These are phyloP conservation scores for Leptodirus hochenwartii DNA, from an alignment of 2,888 invertebrate species.

Conservation along the genomic window DNA sequence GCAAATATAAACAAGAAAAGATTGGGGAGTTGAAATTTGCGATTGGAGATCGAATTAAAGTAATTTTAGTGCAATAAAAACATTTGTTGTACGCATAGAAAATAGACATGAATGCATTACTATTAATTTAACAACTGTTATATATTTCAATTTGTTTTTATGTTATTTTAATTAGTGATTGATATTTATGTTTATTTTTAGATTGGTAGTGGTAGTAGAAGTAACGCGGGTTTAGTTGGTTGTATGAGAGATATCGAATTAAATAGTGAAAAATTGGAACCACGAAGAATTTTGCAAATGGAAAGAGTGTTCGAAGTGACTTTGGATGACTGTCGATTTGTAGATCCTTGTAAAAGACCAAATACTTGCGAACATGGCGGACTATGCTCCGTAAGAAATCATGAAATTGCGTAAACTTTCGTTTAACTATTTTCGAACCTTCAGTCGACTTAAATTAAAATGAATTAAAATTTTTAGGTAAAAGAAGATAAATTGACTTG, in stretches of 20 bases:
- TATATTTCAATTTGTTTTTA: conserved; percentile 45
- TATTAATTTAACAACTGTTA: too few relatives aligned
- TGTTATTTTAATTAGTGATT: too few relatives aligned
- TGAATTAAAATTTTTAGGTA: too few relatives aligned
- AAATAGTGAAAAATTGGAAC: conserved; percentile 64
- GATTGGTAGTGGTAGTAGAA: conserved; percentile 66
- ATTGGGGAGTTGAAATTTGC: conserved; percentile 24
- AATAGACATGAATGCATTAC: too few relatives aligned
- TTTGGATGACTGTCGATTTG: conserved; percentile 74
- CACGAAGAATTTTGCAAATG: conserved; percentile 57
- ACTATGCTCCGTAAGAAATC: conserved; percentile 71
- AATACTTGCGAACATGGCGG: conserved; percentile 89
- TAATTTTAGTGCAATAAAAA: too few relatives aligned
- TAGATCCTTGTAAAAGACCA: conserved; percentile 75
- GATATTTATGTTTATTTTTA: too few relatives aligned
- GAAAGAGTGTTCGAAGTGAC: conserved; percentile 75
- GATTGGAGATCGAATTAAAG: conserved; percentile 27
- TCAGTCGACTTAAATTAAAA: too few relatives aligned
- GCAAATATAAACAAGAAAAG: conserved; percentile 45
- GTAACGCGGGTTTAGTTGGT: conserved; percentile 66
- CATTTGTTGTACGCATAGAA: too few relatives aligned
- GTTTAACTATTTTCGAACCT: too few relatives aligned
- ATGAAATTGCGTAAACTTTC: too few relatives aligned
- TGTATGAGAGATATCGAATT: conserved; percentile 81
- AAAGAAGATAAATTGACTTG: conserved; percentile 76